A percentile compares a stretch with the other conserved stretches of the same genome.
These are phyloP conservation scores for Steinernema scapterisci DNA, from an alignment of 2,888 invertebrate species.

Conservation along the genomic window DNA sequence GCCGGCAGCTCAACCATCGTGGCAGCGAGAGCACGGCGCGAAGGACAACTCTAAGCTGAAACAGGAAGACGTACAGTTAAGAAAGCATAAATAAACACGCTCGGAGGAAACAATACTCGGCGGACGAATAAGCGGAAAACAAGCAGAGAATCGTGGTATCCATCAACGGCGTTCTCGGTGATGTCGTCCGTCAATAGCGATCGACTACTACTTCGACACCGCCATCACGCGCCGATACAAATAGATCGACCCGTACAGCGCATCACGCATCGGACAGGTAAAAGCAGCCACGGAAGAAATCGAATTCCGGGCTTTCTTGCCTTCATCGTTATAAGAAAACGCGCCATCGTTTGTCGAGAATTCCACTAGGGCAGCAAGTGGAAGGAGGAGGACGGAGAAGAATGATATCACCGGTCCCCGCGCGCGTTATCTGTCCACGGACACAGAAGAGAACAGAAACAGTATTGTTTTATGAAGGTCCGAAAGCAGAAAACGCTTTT, in stretches of 20 bases:
- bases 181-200: conserved; percentile 12
- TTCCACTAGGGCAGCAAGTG: no score
- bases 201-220: no score
- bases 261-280: background rate
- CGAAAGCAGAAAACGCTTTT: no score
- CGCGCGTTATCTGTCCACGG: no score
- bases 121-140: conserved; percentile 6
- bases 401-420: no score
- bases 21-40: background rate
- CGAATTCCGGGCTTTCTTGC: background rate
- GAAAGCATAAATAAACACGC: no score
- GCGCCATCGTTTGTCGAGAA: background rate
- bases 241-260: background rate
- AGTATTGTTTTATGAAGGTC: no score
- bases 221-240: conserved; percentile 20
- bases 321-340: background rate
- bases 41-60: conserved; percentile 17
- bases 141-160: background rate
- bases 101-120: background rate
- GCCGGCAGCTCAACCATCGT: conserved; percentile 22
- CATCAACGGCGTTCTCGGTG: conserved; percentile 13
- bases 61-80: background rate
- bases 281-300: background rate
- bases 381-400: no score
- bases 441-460: no score